Conservation (phyloP, 2,797 vertebrate species). For the Halcyon smyrnensis region DNA sequence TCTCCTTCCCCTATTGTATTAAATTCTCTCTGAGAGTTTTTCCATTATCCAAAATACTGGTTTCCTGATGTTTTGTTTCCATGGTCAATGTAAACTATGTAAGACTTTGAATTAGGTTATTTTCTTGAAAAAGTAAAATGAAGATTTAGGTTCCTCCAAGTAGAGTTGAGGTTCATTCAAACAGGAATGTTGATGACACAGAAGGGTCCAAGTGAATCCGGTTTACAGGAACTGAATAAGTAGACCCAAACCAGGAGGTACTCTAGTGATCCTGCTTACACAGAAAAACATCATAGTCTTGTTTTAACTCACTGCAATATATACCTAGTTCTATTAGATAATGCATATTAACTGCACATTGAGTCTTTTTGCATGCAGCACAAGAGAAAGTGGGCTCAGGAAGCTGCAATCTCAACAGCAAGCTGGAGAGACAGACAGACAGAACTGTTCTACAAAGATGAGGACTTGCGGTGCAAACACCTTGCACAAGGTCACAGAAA, state of each 20-base stretch:
- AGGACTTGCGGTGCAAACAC: not conserved
- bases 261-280: not conserved
- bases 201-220: not conserved
- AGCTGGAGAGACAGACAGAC: not conserved
- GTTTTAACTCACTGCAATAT: not conserved
- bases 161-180: not conserved
- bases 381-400: not conserved
- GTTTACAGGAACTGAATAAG: not conserved
- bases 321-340: not conserved
- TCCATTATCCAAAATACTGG: not conserved
- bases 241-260: not conserved
- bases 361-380: not conserved
- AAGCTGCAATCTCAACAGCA: not conserved
- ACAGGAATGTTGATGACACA: not conserved
- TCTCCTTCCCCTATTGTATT: not conserved
- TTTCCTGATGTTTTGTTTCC: not conserved
- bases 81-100: not conserved
- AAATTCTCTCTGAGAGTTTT: not conserved
- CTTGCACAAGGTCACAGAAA: not conserved
- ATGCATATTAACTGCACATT: not conserved
- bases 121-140: not conserved
- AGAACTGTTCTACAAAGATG: not conserved
- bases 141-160: not conserved
- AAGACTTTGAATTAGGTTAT: not conserved
- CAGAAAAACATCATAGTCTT: not conserved